Conservation (phyloP, 2,888 invertebrate genomes). For the Volucella inflata region DNA sequence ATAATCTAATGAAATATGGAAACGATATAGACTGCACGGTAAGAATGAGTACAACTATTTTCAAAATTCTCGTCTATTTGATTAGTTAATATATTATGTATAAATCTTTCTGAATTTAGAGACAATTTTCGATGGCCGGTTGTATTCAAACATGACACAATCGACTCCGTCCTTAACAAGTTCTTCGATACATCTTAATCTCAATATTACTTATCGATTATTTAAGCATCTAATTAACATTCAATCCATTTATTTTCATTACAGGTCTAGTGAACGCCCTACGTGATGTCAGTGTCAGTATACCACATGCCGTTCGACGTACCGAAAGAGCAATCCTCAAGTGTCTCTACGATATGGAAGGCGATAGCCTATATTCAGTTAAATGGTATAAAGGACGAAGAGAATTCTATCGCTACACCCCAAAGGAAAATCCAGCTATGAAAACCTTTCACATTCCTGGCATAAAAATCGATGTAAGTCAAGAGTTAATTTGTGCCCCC, state of each 20-base stretch:
- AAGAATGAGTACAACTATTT: too few species aligned
- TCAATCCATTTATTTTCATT: constrained; percentile 42
- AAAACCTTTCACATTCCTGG: constrained; percentile 90
- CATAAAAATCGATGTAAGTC: constrained; percentile 91
- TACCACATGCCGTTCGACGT: constrained; percentile 87
- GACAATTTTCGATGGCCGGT: too few species aligned
- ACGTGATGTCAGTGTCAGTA: constrained; percentile 87
- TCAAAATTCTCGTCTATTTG: too few species aligned
- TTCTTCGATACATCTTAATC: background rate
- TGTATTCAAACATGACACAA: too few species aligned
- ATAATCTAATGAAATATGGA: too few species aligned
- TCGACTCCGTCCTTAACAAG: background rate
- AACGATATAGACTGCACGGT: too few species aligned
- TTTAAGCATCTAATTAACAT: background rate
- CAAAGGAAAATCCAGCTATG: constrained; percentile 88
- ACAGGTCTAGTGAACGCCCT: constrained; percentile 81
- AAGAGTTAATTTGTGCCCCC: constrained; percentile 38
- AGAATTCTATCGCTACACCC: constrained; percentile 93
- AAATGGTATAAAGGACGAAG: constrained; percentile 93
- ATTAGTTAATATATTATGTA: too few species aligned
- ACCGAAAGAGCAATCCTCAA: constrained; percentile 87
- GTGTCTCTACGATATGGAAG: constrained; percentile 91
- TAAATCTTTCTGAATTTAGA: too few species aligned
- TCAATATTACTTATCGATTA: background rate
- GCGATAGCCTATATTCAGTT: constrained; percentile 90